These are phyloP conservation scores for Albula goreensis DNA, from an alignment of 2,113 vertebrate genomes.

Conservation along the genomic window DNA sequence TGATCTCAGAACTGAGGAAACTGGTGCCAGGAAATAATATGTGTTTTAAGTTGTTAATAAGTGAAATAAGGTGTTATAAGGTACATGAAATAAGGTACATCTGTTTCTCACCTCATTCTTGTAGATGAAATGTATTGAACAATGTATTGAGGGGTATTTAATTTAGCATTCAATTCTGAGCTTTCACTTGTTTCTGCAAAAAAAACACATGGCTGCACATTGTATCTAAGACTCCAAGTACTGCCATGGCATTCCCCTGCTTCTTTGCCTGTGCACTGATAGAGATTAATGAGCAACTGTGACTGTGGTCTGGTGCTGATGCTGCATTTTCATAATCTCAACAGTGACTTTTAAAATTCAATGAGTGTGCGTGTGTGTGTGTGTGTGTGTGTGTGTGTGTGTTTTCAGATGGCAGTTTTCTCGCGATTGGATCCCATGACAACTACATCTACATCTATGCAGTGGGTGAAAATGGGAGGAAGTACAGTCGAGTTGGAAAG, in stretches of 20 bases:
- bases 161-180: too few species aligned
- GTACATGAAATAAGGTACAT: neutral
- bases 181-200: too few species aligned
- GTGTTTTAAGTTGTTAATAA: neutral
- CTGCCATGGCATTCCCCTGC: too few species aligned
- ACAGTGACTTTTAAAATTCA: too few species aligned
- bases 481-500: slow-evolving; percentile 90
- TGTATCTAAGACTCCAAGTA: too few species aligned
- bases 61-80: neutral
- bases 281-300: too few species aligned
- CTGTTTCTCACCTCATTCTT: too few species aligned
- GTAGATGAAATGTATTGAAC: too few species aligned
- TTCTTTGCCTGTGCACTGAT: too few species aligned
- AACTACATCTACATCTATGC: slow-evolving; percentile 98
- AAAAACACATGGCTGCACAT: too few species aligned
- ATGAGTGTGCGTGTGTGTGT: neutral
- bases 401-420: slow-evolving; percentile 85
- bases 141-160: too few species aligned
- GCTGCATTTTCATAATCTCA: neutral
- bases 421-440: slow-evolving; percentile 97
- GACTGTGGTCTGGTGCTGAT: too few species aligned
- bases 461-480: slow-evolving; percentile 86
- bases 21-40: neutral
- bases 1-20: neutral
- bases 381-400: neutral